Percentiles rank a stretch among this genome's conserved stretches.
phyloP scores from a whole-genome alignment of 2,797 vertebrate genomes.

The Acanthornis magna region DNA sequence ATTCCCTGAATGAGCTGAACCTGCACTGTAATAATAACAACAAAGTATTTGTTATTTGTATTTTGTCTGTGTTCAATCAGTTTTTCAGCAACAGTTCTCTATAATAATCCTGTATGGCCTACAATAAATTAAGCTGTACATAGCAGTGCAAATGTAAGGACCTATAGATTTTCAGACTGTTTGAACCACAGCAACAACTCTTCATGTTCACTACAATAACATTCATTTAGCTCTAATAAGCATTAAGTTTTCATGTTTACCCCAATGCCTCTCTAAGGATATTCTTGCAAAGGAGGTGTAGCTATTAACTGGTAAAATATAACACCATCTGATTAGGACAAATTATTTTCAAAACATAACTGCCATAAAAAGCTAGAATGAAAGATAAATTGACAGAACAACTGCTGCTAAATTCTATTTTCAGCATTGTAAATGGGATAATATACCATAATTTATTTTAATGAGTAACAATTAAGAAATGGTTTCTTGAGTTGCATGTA shows the following conservation, averaged over 20 bases:
- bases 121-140: neutral
- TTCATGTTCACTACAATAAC: neutral
- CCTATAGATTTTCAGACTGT: neutral
- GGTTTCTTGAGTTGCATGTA: slow-evolving; percentile 67
- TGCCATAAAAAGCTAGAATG: slow-evolving; percentile 56
- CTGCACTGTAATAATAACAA: neutral
- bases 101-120: neutral
- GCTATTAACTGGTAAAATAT: slow-evolving; percentile 28
- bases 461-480: slow-evolving; percentile 79
- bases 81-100: neutral
- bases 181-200: neutral
- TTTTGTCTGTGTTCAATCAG: neutral
- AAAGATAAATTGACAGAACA: slow-evolving; percentile 71
- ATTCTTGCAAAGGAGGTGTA: slow-evolving; percentile 20
- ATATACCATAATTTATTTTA: slow-evolving; percentile 76
- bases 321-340: slow-evolving; percentile 46
- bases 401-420: slow-evolving; percentile 75
- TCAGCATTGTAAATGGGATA: slow-evolving; percentile 74
- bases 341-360: slow-evolving; percentile 63
- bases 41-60: neutral
- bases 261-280: slow-evolving; percentile 23
- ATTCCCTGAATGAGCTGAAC: neutral
- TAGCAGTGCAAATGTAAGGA: neutral
- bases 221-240: slow-evolving; percentile 40
- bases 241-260: slow-evolving; percentile 19